Percentiles rank a stretch among this genome's conserved stretches.
phyloP scores from a whole-genome alignment of 2,888 invertebrate species.

The Zhengitettix transpicula region DNA sequence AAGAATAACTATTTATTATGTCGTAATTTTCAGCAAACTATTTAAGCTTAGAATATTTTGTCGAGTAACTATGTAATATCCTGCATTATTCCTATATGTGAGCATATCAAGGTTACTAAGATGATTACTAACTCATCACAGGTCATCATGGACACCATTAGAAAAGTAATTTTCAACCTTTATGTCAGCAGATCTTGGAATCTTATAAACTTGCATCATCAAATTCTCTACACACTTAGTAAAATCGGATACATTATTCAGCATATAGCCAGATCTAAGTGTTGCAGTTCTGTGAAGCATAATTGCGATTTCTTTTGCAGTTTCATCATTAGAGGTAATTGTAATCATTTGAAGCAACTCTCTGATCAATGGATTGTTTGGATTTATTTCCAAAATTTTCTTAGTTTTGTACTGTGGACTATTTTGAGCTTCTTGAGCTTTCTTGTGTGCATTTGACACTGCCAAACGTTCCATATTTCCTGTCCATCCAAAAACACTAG shows the following conservation, averaged over 20 bases:
- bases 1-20: too few species aligned
- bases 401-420: not conserved
- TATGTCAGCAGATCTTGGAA: too few species aligned
- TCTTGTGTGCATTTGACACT: not conserved
- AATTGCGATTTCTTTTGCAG: not conserved
- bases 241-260: not conserved
- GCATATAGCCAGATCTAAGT: not conserved
- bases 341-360: not conserved
- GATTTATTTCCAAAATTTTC: not conserved
- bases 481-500: not conserved
- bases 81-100: too few species aligned
- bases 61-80: too few species aligned
- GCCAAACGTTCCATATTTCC: not conserved
- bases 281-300: not conserved
- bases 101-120: too few species aligned
- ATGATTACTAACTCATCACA: too few species aligned
- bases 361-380: not conserved
- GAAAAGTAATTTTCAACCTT: too few species aligned
- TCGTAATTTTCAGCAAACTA: too few species aligned
- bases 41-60: too few species aligned
- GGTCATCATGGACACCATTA: too few species aligned
- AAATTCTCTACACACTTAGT: not conserved
- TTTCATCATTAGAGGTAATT: not conserved
- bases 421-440: not conserved
- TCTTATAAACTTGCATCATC: not conserved